Conservation (phyloP, 2,888 invertebrate species). For the Rhaphigaster nebulosa region DNA sequence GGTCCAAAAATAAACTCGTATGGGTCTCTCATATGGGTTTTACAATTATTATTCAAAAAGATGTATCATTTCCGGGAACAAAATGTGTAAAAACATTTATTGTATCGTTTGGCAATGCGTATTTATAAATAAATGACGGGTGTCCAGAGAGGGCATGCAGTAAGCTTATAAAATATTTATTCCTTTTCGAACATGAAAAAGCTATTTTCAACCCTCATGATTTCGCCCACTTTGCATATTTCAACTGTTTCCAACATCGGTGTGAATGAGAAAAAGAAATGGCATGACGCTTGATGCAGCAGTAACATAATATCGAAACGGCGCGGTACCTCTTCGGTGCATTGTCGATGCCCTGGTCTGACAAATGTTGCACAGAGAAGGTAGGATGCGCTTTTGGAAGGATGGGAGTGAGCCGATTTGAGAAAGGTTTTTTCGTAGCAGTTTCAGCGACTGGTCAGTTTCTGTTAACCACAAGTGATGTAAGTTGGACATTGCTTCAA, state of each 20-base stretch:
- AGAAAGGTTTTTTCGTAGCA: too few species aligned
- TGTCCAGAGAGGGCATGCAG: background rate
- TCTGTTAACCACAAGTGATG: too few species aligned
- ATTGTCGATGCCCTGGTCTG: too few species aligned
- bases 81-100: background rate
- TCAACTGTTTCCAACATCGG: background rate
- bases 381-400: too few species aligned
- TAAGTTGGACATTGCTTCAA: too few species aligned
- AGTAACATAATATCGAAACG: too few species aligned
- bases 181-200: background rate
- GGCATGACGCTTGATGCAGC: too few species aligned
- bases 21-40: background rate
- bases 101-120: background rate
- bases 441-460: too few species aligned
- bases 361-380: too few species aligned
- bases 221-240: background rate
- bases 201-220: background rate
- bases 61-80: background rate
- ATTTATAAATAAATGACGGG: background rate
- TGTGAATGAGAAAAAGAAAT: background rate
- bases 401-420: too few species aligned
- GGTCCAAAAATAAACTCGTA: too few species aligned
- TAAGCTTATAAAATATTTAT: slow-evolving; percentile 14
- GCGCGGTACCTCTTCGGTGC: too few species aligned
- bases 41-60: background rate